A percentile compares a stretch with the other conserved stretches of the same genome.
phyloP scores from a whole-genome alignment of 2,888 invertebrate genomes.

The Dicyrtoma fusca region DNA sequence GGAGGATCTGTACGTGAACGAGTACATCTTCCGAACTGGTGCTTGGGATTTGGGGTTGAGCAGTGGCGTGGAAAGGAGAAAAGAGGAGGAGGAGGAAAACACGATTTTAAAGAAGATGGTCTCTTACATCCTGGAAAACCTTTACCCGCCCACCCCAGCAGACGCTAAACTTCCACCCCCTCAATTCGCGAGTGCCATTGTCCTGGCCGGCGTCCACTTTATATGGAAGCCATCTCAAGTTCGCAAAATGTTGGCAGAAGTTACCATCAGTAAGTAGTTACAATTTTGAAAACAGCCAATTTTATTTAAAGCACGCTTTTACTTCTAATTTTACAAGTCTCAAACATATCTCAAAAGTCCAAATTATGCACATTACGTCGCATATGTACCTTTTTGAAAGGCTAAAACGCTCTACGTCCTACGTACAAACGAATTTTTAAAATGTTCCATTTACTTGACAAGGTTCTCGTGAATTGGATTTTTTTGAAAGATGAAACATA shows the following conservation, averaged over 20 bases:
- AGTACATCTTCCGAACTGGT: background rate
- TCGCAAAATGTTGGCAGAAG: background rate
- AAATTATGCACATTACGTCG: no score
- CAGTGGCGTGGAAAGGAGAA: background rate
- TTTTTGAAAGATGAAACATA: no score
- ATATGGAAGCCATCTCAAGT: background rate
- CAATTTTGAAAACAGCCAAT: no score
- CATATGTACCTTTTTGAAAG: no score
- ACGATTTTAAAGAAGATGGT: conserved; percentile 13
- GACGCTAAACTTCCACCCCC: background rate
- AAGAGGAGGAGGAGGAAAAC: background rate
- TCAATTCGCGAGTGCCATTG: background rate
- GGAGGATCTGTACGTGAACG: background rate
- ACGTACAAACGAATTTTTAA: no score
- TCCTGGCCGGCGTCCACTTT: conserved; percentile 16
- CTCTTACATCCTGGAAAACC: background rate
- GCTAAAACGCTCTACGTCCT: no score
- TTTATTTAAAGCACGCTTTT: no score
- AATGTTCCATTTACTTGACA: no score
- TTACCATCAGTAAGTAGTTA: background rate
- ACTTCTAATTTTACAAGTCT: no score
- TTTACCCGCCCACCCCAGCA: conserved; percentile 7
- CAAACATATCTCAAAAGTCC: no score
- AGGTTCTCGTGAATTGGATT: no score
- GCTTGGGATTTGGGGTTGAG: background rate